These are phyloP conservation scores for Gracilinanus agilis DNA, from an alignment of 2,113 vertebrate genomes.

Conservation along the genomic window DNA sequence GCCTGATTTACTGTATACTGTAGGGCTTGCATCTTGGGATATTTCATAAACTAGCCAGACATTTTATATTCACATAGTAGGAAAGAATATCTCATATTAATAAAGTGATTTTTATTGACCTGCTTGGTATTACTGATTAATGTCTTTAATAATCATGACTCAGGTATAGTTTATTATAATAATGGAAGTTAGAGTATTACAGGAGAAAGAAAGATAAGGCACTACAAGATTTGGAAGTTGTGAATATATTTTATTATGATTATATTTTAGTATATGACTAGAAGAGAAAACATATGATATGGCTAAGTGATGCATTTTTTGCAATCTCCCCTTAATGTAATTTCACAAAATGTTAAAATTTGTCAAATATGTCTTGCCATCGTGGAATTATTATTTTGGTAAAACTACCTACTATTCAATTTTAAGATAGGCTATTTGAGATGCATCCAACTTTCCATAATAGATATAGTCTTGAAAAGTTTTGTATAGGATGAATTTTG, in stretches of 20 bases:
- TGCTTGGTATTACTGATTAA: slow-evolving; percentile 36
- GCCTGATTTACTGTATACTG: background rate
- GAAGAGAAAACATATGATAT: background rate
- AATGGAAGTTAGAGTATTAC: slow-evolving; percentile 17
- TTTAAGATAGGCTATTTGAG: background rate
- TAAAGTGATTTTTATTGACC: slow-evolving; percentile 20
- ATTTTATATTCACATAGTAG: slow-evolving; percentile 13
- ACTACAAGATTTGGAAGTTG: slow-evolving; percentile 9
- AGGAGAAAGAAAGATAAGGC: background rate
- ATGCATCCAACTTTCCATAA: background rate
- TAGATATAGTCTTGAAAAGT: background rate
- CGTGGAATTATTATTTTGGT: background rate
- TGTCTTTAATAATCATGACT: slow-evolving; percentile 37
- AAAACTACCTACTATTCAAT: background rate
- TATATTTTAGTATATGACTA: background rate
- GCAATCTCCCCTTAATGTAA: background rate
- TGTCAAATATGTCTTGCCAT: background rate
- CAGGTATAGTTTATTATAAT: slow-evolving; percentile 6
- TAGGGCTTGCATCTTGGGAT: background rate
- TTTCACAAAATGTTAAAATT: background rate
- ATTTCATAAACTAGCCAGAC: background rate
- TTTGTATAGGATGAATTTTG: background rate
- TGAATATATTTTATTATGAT: background rate
- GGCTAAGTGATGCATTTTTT: background rate
- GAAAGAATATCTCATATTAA: slow-evolving; percentile 37